A percentile compares a stretch with the other conserved stretches of the same genome.
Conservation (phyloP, 2,888 invertebrate genomes). For the Chaetogeoica ovagalla region DNA sequence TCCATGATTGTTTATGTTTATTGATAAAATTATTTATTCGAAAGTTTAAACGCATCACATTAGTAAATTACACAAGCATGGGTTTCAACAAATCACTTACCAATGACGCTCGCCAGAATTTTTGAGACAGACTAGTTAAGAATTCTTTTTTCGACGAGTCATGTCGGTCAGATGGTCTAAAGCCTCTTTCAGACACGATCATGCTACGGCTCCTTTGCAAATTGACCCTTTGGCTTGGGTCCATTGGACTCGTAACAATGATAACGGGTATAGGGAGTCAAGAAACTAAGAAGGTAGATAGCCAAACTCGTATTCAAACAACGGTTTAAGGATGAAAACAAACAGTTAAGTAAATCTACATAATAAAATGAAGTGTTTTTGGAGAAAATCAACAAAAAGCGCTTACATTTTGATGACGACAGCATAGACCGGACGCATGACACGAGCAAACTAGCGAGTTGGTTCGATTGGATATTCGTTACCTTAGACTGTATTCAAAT, state of each 20-base stretch:
- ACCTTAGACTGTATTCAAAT: conserved; percentile 41
- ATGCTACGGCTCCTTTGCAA: conserved; percentile 61
- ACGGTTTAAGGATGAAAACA: conserved; percentile 7
- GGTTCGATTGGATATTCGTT: conserved; percentile 32
- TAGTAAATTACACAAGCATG: neutral
- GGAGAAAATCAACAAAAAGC: conserved; percentile 25
- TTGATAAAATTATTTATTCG: neutral
- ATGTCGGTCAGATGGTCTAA: conserved; percentile 82
- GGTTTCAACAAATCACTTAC: conserved; percentile 65
- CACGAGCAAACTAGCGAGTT: conserved; percentile 35
- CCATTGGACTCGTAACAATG: conserved; percentile 23
- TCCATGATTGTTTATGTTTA: too few species aligned
- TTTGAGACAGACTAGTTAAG: conserved; percentile 76
- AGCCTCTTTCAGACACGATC: conserved; percentile 73
- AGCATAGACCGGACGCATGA: conserved; percentile 30
- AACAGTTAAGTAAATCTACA: conserved; percentile 12
- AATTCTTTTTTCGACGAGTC: conserved; percentile 81
- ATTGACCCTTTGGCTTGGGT: conserved; percentile 48
- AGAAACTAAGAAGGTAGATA: neutral
- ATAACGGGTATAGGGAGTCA: conserved; percentile 12
- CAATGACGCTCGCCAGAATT: conserved; percentile 80
- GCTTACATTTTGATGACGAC: conserved; percentile 43
- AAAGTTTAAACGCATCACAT: neutral
- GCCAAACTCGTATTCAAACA: conserved; percentile 7
- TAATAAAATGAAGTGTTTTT: neutral